These are phyloP conservation scores for Hyposmocoma kahamanoa DNA, from an alignment of 1,140 invertebrate species.

Conservation along the genomic window DNA sequence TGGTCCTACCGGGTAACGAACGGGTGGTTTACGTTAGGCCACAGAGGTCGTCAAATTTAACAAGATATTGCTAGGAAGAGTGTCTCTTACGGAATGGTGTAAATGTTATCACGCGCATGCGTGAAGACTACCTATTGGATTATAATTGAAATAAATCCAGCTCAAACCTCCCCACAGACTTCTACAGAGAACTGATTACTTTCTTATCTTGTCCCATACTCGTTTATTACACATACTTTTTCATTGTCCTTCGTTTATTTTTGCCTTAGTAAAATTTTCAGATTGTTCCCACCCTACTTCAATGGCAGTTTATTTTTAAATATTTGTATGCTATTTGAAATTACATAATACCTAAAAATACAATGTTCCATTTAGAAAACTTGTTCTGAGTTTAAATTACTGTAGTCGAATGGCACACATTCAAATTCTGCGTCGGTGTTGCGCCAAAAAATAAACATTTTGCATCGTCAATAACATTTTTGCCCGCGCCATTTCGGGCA, in stretches of 20 bases:
- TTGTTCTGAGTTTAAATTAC: no score
- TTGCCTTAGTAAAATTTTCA: no score
- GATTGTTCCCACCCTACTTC: no score
- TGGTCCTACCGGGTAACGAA: no score
- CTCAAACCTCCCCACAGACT: constrained; percentile 37
- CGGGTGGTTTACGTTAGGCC: no score
- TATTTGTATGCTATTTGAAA: no score
- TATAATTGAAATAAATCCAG: constrained; percentile 69
- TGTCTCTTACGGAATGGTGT: constrained; percentile 31
- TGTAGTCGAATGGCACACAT: neutral
- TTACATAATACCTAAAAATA: neutral
- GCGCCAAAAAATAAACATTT: constrained; percentile 68
- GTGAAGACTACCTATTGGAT: constrained; percentile 36
- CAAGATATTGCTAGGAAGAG: no score
- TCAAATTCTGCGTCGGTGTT: constrained; percentile 27
- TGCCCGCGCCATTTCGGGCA: constrained; percentile 25
- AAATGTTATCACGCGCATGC: constrained; percentile 49
- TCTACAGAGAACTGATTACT: constrained; percentile 34
- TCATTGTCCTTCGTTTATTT: no score
- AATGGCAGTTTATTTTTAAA: no score
- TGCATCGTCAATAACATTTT: constrained; percentile 20
- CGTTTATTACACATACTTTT: no score
- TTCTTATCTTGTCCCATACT: constrained; percentile 31
- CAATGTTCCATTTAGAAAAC: neutral
- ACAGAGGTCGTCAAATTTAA: no score